Conservation (phyloP, 2,113 vertebrate species). For the Sceloporus tristichus region DNA sequence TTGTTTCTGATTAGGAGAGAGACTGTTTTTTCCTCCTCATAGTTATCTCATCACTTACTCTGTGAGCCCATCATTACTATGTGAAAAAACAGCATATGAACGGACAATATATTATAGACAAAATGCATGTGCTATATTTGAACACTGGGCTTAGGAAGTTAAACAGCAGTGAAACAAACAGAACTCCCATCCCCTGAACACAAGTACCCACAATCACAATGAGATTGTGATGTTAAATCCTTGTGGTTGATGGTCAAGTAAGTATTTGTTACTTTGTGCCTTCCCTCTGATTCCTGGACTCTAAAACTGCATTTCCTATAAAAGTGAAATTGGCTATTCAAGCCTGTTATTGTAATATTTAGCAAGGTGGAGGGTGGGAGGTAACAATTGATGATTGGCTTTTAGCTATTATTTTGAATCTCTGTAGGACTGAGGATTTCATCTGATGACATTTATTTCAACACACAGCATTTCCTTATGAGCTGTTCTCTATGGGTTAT, state of each 20-base stretch:
- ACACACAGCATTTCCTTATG: slow-evolving; percentile 36
- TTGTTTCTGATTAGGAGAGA: no score
- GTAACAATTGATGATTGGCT: slow-evolving; percentile 45
- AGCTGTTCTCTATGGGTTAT: not conserved
- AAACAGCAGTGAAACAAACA: not conserved
- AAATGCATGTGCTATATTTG: not conserved
- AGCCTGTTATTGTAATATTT: not conserved
- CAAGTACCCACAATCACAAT: no score
- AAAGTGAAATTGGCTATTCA: slow-evolving; percentile 29
- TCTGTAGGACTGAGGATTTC: slow-evolving; percentile 41
- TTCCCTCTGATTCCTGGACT: not conserved
- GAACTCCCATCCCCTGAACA: not conserved
- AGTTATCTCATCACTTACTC: no score
- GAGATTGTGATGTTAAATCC: not conserved
- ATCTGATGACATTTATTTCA: slow-evolving; percentile 47
- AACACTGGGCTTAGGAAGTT: not conserved
- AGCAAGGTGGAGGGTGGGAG: not conserved
- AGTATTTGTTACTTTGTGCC: not conserved
- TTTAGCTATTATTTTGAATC: slow-evolving; percentile 48
- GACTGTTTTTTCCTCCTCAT: no score
- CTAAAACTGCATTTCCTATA: not conserved
- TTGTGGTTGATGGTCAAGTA: not conserved
- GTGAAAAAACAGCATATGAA: no score
- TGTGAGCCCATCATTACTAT: no score
- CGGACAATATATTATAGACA: not conserved